Evolutionary conservation across 2,113 vertebrate genomes (phyloP).

Genomic region (Leiothrix lutea): DNA sequence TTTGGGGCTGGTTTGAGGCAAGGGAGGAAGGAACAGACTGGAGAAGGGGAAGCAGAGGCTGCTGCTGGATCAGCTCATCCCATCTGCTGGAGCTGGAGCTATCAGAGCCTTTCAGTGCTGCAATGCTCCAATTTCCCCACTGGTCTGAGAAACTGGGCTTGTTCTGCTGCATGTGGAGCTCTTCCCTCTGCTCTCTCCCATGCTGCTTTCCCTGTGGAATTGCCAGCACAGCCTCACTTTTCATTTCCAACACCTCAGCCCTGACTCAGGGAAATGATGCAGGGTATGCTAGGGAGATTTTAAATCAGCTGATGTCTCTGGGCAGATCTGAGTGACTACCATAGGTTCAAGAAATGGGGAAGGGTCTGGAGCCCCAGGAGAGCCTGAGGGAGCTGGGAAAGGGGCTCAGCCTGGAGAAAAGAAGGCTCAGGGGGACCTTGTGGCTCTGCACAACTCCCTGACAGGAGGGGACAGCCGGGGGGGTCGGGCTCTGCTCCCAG

Average conservation of each 20-base stretch:
- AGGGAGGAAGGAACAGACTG: neutral
- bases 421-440: neutral
- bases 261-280: neutral
- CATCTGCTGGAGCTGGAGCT: neutral
- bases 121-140: neutral
- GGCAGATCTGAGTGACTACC: neutral
- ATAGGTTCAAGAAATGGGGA: neutral
- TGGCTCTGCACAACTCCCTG: neutral
- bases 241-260: neutral
- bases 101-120: neutral
- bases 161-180: neutral
- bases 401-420: neutral
- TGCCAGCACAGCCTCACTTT: neutral
- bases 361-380: neutral
- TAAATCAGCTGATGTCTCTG: neutral
- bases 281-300: neutral
- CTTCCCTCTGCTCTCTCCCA: neutral
- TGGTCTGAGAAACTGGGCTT: too few relatives aligned
- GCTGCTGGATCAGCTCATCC: neutral
- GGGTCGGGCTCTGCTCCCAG: neutral
- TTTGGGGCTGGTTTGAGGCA: neutral
- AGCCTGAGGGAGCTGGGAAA: neutral
- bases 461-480: neutral
- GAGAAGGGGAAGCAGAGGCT: neutral
- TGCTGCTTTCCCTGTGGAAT: neutral